Conservation (phyloP, 2,113 vertebrate genomes). For the Grus americana region DNA sequence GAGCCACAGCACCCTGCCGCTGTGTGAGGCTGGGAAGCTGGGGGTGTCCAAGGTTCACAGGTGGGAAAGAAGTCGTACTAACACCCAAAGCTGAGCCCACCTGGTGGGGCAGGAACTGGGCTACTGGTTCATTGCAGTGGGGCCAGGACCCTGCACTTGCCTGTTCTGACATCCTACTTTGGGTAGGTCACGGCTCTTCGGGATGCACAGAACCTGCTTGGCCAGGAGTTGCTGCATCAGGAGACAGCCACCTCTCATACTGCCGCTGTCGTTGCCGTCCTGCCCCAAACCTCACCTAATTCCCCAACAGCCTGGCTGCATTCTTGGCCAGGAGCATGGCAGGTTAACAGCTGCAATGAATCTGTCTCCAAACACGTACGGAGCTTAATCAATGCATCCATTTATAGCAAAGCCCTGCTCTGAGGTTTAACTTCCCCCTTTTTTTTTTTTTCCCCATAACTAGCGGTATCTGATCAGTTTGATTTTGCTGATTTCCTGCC, state of each 20-base stretch:
- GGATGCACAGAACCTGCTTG: background rate
- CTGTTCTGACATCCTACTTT: background rate
- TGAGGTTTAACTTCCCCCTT: background rate
- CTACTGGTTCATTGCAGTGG: background rate
- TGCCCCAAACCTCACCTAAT: background rate
- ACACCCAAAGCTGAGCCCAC: background rate
- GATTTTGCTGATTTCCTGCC: background rate
- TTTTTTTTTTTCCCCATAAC: background rate
- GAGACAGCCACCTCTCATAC: background rate
- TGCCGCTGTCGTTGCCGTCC: rapidly evolving
- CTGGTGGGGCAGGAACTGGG: background rate
- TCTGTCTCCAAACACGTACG: background rate
- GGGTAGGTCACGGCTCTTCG: background rate
- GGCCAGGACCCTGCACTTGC: background rate
- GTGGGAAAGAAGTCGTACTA: background rate
- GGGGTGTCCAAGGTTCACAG: background rate
- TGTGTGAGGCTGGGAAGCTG: background rate
- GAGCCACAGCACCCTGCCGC: background rate
- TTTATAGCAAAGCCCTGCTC: background rate
- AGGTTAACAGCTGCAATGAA: background rate
- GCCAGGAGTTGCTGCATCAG: background rate
- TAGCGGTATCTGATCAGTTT: background rate
- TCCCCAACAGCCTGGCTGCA: background rate
- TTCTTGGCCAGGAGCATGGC: background rate
- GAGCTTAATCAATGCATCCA: background rate